Percentiles rank a stretch among this genome's conserved stretches.
Conservation (phyloP, 2,797 vertebrate species). For the Vipera ursinii region DNA sequence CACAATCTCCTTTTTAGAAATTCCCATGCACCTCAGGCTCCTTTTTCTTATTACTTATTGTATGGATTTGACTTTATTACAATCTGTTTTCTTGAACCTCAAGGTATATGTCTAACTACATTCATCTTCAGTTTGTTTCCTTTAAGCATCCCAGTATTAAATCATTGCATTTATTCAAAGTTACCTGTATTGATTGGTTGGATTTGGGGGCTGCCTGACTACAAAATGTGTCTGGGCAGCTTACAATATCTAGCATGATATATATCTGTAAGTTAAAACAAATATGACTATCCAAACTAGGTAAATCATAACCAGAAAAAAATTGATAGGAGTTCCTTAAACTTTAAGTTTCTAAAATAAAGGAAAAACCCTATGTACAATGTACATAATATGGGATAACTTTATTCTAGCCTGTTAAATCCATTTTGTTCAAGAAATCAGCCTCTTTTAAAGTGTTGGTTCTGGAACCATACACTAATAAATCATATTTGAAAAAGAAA, state of each 20-base stretch:
- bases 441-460: not conserved
- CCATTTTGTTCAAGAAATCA: not conserved
- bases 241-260: not conserved
- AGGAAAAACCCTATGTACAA: not conserved
- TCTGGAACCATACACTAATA: not conserved
- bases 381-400: not conserved
- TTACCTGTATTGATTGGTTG: not conserved
- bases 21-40: not conserved
- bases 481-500: not conserved
- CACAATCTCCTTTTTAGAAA: not conserved
- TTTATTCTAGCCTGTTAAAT: not conserved
- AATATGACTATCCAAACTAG: not conserved
- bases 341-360: not conserved
- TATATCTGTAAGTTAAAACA: not conserved
- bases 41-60: not conserved
- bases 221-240: not conserved
- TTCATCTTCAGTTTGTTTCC: not conserved
- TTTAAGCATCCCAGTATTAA: not conserved
- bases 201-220: not conserved
- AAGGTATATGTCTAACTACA: not conserved
- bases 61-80: not conserved
- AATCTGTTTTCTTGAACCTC: not conserved
- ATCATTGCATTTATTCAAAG: not conserved
- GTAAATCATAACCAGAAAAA: not conserved
- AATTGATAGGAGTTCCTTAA: not conserved